A percentile compares a stretch with the other conserved stretches of the same genome.
These are phyloP conservation scores for Nothobranchius kuhntae DNA, from an alignment of 2,113 vertebrate genomes.

Conservation along the genomic window DNA sequence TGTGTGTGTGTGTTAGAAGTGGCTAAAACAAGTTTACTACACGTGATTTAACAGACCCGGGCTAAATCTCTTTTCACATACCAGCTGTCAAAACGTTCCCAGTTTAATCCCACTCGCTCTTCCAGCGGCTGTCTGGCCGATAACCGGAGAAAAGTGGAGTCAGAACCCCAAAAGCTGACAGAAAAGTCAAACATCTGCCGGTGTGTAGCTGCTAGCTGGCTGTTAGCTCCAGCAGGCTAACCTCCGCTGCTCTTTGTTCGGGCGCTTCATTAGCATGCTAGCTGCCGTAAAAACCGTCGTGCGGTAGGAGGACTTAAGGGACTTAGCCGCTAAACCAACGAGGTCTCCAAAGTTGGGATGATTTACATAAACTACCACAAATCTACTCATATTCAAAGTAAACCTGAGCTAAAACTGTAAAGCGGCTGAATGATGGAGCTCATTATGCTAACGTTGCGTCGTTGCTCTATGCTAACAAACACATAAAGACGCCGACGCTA, in stretches of 20 bases:
- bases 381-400: not conserved
- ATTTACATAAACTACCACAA: not conserved
- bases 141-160: not conserved
- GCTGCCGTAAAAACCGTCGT: constrained; percentile 30
- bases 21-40: constrained; percentile 2
- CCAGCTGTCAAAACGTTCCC: not conserved
- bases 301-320: not conserved
- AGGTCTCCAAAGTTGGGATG: not conserved
- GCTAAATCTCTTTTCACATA: not conserved
- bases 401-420: not conserved
- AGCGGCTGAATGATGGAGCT: not conserved
- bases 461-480: constrained; percentile 62
- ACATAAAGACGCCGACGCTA: constrained; percentile 56
- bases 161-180: too few species aligned
- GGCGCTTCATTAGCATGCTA: constrained; percentile 34
- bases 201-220: constrained; percentile 4
- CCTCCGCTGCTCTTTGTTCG: constrained; percentile 66
- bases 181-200: constrained; percentile 1
- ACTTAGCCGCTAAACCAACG: not conserved
- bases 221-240: constrained; percentile 55
- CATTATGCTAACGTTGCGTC: constrained; percentile 46
- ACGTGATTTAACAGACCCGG: not conserved
- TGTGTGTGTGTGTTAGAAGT: too few species aligned
- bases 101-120: not conserved
- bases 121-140: not conserved